phyloP scores from a whole-genome alignment of 2,113 vertebrate species.

The Mixornis gularis region DNA sequence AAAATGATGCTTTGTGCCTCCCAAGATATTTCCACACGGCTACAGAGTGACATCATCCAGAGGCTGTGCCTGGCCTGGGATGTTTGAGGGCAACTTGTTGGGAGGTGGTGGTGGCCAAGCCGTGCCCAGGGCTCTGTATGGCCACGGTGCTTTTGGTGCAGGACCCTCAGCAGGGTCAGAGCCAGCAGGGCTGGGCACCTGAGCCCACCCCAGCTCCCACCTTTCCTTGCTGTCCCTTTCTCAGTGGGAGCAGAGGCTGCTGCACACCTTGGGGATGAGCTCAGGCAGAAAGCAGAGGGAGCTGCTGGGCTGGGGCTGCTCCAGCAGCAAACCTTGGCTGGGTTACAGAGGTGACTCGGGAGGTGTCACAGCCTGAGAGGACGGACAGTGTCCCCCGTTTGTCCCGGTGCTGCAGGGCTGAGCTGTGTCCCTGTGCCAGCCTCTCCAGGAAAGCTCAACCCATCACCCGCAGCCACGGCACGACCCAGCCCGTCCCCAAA shows the following conservation, averaged over 20 bases:
- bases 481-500: fast-evolving
- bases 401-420: background rate
- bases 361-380: background rate
- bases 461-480: background rate
- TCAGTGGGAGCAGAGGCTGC: background rate
- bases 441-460: background rate
- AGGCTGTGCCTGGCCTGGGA: background rate
- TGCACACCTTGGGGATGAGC: fast-evolving
- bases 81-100: background rate
- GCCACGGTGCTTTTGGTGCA: background rate
- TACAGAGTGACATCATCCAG: background rate
- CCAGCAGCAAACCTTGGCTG: background rate
- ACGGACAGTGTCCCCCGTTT: background rate
- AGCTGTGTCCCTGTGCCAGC: background rate
- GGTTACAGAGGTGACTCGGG: background rate
- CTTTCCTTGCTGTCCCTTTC: background rate
- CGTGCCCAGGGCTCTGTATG: background rate
- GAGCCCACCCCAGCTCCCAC: background rate
- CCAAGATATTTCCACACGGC: background rate
- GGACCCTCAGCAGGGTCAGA: background rate
- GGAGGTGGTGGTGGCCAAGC: background rate
- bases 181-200: background rate
- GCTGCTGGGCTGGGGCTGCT: background rate
- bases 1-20: background rate
- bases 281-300: background rate